Base-by-base conservation (phyloP, 2,888 invertebrate genomes). In the Xestobium rufovillosum region DNA sequence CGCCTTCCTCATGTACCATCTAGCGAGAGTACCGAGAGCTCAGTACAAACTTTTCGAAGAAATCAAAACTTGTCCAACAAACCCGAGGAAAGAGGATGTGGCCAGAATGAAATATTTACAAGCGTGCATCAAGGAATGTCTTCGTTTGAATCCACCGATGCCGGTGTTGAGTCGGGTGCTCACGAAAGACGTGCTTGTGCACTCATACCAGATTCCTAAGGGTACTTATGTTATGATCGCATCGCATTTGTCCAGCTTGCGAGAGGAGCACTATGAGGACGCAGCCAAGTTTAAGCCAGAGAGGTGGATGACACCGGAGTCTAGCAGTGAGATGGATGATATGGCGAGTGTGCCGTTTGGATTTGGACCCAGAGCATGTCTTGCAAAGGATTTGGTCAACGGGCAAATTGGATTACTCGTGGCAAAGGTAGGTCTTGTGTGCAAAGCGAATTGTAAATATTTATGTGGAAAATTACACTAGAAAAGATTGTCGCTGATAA, bases 311-410 rank as follows among this genome's bases (percentile, higher is more conserved):
- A 59, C 59, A 10, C 34, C 54, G 0, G 68, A 48, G 31, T 15
- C 44, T 35, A 35, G 26, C 14, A 48, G 43, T 8, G 41, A 62
- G 14, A 63, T 70, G 9, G 72, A 73, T 36, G 60, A 69, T 0
- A 75, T 75, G 49, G 75, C 76, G 14, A 74, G 71, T 1, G 68
- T 80, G 43, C 80, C 80, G 0, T 80, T 78, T 51, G 80, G 80
- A 1, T 69, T 70, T 49, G 80, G 80, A 2, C 63, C 72, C 1
- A 70, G 76, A 39, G 72, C 76, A 36, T 80, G 80, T 44, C 49
- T 80, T 15, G 80, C 75, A 1, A 74, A 73, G 52, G 72, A 70
- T 44, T 63, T 80, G 36, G 76, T 79, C 0, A 75, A 78, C 55
- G 67, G 68, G 36, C 68, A 78, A 65, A 65, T 80, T 45, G 68